A percentile compares a stretch with the other conserved stretches of the same genome.
Conservation (phyloP, 2,113 vertebrate species). For the Jaculus jaculus region DNA sequence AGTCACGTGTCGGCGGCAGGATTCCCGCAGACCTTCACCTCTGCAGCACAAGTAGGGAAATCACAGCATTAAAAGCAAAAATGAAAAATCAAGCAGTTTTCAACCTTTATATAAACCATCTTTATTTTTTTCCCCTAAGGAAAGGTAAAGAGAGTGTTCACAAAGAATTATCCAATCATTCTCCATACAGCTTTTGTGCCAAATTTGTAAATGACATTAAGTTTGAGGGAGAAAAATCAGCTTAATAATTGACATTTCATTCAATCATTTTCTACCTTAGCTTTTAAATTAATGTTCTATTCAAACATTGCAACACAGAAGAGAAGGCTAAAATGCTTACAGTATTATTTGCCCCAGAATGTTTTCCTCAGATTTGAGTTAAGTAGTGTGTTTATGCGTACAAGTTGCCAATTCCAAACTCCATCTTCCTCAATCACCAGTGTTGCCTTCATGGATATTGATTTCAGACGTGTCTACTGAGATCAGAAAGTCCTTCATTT, state of each 20-base stretch:
- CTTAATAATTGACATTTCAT: not conserved
- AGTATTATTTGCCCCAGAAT: not conserved
- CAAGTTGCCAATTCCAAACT: not conserved
- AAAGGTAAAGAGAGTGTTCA: not conserved
- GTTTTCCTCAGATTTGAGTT: not conserved
- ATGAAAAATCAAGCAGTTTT: not conserved
- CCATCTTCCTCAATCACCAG: not conserved
- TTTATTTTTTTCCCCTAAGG: not conserved
- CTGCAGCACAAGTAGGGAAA: not conserved
- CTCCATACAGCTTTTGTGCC: not conserved
- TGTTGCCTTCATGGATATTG: not conserved
- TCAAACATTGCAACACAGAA: not conserved
- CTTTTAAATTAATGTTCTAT: conserved; percentile 30
- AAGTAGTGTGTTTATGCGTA: not conserved
- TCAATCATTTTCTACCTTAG: not conserved
- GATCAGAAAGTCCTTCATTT: not conserved
- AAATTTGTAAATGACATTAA: not conserved
- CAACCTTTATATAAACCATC: not conserved
- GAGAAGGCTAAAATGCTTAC: not conserved
- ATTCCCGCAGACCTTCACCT: not conserved
- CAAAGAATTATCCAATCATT: not conserved
- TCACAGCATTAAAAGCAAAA: not conserved
- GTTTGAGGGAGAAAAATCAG: not conserved
- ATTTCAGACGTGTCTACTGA: not conserved
- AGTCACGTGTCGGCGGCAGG: not conserved